Evolutionary conservation across 2,113 vertebrate genomes (phyloP), one percentile per base, ranked within the genome.

Genomic region (Scomber japonicus): DNA sequence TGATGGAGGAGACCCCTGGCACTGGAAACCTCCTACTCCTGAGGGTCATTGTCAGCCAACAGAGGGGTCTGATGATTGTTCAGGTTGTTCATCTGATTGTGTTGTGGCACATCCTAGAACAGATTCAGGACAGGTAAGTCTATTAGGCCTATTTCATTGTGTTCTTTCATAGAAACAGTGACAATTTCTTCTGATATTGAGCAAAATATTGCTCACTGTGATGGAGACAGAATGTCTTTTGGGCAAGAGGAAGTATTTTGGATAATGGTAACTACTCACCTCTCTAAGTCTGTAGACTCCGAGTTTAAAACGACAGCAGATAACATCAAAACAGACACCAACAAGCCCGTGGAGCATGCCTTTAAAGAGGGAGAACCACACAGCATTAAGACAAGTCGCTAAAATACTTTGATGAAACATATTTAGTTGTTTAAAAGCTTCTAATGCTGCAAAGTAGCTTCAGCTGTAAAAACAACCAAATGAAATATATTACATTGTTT

Each of bases 291-390:
- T 96, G 81, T 94, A 95, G 72, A 94, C 94, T 81, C 96, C 96
- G 62, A 97, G 88, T 93, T 94, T 96, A 87, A 99, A 96, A 85
- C 96, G 97, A 89, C 97, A 99, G 94, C 96, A 98, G 91, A 99
- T 68, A 24, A 97, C 55, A 77, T 98, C 96, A 56, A 97, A 95
- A 80, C 95, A 95, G 92, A 97, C 98, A 86, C 97, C 97, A 53
- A 97, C 96, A 69, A 99, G 85, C 67, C 95, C 93, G 31, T 99
- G 97, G 85, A 99, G 89, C 96, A 99, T 98, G 31, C 98, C 98
- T 99, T 87, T 61, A 78, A 75, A 91, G 78, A 88, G 7, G 75
- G 68, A 24, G 1, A 80, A 46, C 56, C 11, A 60, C n/a, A 16
- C 35, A 40, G 35, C 35, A 7, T 40, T 40, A 1, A 2, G 35